phyloP scores from a whole-genome alignment of 2,113 vertebrate genomes.

The Pseudonaja textilis region DNA sequence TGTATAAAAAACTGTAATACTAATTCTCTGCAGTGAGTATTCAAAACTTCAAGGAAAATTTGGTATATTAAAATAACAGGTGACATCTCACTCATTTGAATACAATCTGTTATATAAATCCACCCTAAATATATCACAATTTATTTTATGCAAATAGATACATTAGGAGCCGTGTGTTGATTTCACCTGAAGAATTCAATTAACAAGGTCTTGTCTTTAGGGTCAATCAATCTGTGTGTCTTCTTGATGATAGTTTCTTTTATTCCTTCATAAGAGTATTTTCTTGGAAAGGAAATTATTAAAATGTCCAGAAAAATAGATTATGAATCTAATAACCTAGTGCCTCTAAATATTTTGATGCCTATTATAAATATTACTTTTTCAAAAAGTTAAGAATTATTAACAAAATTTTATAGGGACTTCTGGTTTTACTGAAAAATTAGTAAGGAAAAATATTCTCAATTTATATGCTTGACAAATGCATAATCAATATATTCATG shows the following conservation, averaged over 20 bases:
- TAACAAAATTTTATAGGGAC: not conserved
- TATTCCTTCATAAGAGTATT: not conserved
- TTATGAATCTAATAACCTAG: conserved; percentile 15
- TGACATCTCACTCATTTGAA: not conserved
- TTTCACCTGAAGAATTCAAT: conserved; percentile 14
- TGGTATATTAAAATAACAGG: not conserved
- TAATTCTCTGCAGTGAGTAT: not conserved
- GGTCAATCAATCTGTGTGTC: not conserved
- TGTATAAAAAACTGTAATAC: not conserved
- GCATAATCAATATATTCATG: not conserved
- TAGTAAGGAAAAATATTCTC: not conserved
- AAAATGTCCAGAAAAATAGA: not conserved
- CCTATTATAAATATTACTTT: not conserved
- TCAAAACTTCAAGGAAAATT: not conserved
- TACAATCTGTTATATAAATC: not conserved
- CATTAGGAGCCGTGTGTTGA: conserved; percentile 1
- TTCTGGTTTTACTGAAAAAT: not conserved
- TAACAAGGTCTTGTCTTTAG: conserved; percentile 20
- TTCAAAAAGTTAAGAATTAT: not conserved
- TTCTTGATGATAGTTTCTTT: not conserved
- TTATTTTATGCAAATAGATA: conserved; percentile 9
- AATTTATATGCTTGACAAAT: not conserved
- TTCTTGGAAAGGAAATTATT: conserved; percentile 8
- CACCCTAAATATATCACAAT: not conserved
- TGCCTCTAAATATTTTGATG: not conserved